A percentile compares a stretch with the other conserved stretches of the same genome.
These are phyloP conservation scores for Baryphthengus martii DNA, from an alignment of 2,113 vertebrate species.

Conservation along the genomic window DNA sequence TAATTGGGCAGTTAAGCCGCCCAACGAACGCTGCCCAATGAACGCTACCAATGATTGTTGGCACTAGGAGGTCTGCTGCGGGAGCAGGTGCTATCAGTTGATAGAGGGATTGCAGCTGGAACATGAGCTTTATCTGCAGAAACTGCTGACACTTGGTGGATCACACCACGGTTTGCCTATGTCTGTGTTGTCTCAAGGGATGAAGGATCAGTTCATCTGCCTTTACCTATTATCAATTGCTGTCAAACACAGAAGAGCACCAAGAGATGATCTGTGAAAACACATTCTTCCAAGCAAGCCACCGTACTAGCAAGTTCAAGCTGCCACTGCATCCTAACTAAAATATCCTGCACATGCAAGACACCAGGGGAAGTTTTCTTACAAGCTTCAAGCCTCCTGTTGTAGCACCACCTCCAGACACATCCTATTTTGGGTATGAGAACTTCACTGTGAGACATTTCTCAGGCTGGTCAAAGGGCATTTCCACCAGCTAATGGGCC, in stretches of 20 bases:
- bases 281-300: neutral
- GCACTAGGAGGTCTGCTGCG: neutral
- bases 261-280: neutral
- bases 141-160: neutral
- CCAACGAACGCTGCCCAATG: neutral
- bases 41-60: neutral
- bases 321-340: neutral
- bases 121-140: neutral
- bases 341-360: neutral
- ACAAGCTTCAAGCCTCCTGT: neutral
- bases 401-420: neutral
- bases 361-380: neutral
- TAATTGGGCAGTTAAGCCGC: fast-evolving
- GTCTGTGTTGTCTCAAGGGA: neutral
- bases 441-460: neutral
- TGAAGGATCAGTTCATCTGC: neutral
- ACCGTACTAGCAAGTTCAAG: neutral
- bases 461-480: neutral
- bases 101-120: neutral
- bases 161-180: neutral
- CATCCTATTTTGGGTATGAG: neutral
- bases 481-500: neutral
- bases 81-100: neutral
- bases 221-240: neutral
- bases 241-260: neutral